Evolutionary conservation across 2,888 invertebrate species (phyloP), one percentile per base, ranked within the genome.

Genomic region (Alloplasta piceator): DNA sequence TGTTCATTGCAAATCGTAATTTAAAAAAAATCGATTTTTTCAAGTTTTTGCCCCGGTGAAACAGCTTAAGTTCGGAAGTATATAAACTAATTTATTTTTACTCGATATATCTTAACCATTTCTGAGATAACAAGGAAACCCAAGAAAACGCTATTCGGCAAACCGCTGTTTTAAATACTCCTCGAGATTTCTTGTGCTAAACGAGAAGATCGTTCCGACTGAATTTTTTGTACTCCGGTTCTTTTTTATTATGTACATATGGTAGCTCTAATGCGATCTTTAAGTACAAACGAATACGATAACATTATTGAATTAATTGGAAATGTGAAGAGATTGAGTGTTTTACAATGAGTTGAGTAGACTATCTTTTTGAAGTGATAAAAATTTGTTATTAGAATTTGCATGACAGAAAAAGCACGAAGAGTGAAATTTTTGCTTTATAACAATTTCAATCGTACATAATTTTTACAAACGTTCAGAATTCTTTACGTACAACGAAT

Each of bases 201-300:
- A 46, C 7, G 9, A 63, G n/a, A 60, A 52, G 9, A 50, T 52
- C 52, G 41, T 52, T 55, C 41, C 12, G 41, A 61, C 38, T 14
- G n/a, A 41, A 16, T 52, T 6, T 26, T 43, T 61, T 41, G 12
- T 26, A n/a, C 0, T 52, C 26, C 10, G 6, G 4, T 52, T 5
- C n/a, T 41, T 50, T 39, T 50, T 56, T 64, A 16, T 39, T 64
- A 10, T 70, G 63, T 76, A 76, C 55, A 76, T 70, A 63, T 55
- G 46, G 46, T 56, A 63, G 55, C 61, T 63, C 46, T 10, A 41
- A 5, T 63, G 60, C 10, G 39, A 50, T 52, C 14, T 36, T 46
- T 12, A 26, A 12, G 63, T 10, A 52, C 39, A 41, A 41, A 52
- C 38, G 14, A 39, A 46, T 43, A 10, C n/a, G 66, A 46, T 39